Percentiles rank a stretch among this genome's conserved stretches.
phyloP scores from a whole-genome alignment of 2,113 vertebrate species.

The Garra rufa region DNA sequence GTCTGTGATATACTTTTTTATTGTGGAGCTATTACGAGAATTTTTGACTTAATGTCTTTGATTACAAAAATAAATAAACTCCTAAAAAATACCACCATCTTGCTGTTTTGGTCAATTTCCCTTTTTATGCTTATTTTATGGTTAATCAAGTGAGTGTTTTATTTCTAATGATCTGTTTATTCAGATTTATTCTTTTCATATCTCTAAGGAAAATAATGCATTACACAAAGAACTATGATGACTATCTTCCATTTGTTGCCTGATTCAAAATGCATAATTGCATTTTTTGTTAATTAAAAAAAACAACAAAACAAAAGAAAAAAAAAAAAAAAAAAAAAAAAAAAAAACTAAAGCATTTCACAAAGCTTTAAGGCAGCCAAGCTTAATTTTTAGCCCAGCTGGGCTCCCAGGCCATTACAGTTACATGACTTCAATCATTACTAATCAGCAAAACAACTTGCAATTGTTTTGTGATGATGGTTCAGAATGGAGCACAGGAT shows the following conservation, averaged over 20 bases:
- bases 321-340: no score
- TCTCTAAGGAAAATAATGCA: neutral
- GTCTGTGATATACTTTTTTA: neutral
- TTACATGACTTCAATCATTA: slow-evolving; percentile 24
- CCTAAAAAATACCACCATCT: neutral
- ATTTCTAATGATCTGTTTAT: neutral
- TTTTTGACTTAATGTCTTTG: neutral
- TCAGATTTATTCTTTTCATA: neutral
- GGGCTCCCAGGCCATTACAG: neutral
- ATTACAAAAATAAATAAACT: neutral
- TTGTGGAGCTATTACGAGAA: neutral
- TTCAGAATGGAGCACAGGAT: slow-evolving; percentile 1
- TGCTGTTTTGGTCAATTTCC: neutral
- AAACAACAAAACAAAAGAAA: no score
- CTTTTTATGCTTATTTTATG: neutral
- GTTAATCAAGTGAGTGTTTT: neutral
- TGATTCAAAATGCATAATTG: slow-evolving; percentile 16
- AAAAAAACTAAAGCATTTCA: slow-evolving; percentile 27
- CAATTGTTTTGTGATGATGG: neutral
- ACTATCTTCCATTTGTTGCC: neutral
- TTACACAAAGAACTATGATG: neutral
- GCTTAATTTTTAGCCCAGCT: slow-evolving; percentile 18
- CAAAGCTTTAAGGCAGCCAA: slow-evolving; percentile 9
- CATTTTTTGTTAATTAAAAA: neutral
- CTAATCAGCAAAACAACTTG: slow-evolving; percentile 11